Percentiles rank a stretch among this genome's conserved stretches.
Conservation (phyloP, 2,113 vertebrate genomes). For the Hippotragus niger region DNA sequence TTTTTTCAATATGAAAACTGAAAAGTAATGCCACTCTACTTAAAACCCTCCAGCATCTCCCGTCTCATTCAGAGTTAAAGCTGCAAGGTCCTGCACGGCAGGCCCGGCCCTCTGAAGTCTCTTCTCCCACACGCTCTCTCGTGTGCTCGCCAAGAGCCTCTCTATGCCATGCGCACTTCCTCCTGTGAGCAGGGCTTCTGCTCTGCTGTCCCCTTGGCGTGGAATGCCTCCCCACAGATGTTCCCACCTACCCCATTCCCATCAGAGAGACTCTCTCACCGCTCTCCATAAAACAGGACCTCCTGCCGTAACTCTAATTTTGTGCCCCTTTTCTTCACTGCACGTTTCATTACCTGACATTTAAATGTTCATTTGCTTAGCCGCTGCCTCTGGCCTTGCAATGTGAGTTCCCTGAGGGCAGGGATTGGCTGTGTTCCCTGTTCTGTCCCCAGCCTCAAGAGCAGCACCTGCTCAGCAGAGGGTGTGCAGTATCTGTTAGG, state of each 20-base stretch:
- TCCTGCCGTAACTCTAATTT: background rate
- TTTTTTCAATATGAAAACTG: background rate
- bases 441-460: background rate
- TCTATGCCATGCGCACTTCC: rapidly evolving
- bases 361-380: background rate
- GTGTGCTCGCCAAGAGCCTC: background rate
- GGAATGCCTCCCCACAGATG: rapidly evolving
- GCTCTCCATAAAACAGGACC: background rate
- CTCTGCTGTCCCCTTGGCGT: background rate
- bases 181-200: background rate
- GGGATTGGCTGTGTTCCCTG: background rate
- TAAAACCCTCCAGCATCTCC: background rate
- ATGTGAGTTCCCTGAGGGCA: background rate
- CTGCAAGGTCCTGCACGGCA: rapidly evolving
- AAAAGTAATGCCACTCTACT: background rate
- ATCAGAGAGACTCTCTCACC: background rate
- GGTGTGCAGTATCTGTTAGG: background rate
- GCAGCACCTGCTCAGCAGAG: background rate
- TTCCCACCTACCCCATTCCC: background rate
- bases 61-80: background rate
- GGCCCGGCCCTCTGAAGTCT: background rate
- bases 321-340: background rate
- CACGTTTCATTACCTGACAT: background rate
- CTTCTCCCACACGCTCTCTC: background rate
- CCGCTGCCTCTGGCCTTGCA: background rate